Evolutionary conservation across 2,797 vertebrate species (phyloP), one percentile per base, ranked within the genome.

Genomic region (Rhynchotus rufescens): DNA sequence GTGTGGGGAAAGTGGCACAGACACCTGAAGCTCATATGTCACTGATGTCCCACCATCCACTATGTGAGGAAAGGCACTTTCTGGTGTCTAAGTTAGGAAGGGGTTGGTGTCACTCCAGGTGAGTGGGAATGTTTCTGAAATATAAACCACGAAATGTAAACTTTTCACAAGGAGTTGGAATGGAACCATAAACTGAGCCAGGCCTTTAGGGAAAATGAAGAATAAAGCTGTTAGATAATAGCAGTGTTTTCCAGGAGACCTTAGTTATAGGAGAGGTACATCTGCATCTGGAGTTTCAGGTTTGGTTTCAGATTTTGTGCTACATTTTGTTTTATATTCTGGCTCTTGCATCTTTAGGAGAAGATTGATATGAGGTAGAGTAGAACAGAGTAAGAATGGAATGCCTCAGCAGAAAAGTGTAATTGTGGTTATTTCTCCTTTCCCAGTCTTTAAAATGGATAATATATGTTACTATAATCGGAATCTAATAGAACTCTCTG

Each of bases 261-360:
- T 15, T 68, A 45, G 28, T 57, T 21, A 25, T 8, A 21, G 25
- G 75, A 34, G 28, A 77, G 3, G 9, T 64, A 8, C 10, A 23
- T 74, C 51, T 86, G 13, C 11, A 40, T 49, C 44, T 76, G 19
- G 8, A 13, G 47, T 81, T 65, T 75, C 8, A 13, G 40, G 32
- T 67, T 87, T 84, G 80, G 5, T 44, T 74, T 21, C 38, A 59
- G 32, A 40, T 75, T n/a, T 47, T 59, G 14, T 52, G 22, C 19
- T 86, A 88, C 89, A n/a, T 45, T 86, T 89, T 81, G 20, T 54
- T 81, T 69, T 51, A n/a, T 59, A 15, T 66, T 78, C 61, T 90
- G 34, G 32, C 69, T n/a, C 32, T 74, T 75, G 8, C 5, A 30
- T 49, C 32, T 51, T 88, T 19, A 68, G 32, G 17, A 78, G 76